Base-by-base conservation (phyloP, 2,113 vertebrate genomes). In the Colossoma macropomum region DNA sequence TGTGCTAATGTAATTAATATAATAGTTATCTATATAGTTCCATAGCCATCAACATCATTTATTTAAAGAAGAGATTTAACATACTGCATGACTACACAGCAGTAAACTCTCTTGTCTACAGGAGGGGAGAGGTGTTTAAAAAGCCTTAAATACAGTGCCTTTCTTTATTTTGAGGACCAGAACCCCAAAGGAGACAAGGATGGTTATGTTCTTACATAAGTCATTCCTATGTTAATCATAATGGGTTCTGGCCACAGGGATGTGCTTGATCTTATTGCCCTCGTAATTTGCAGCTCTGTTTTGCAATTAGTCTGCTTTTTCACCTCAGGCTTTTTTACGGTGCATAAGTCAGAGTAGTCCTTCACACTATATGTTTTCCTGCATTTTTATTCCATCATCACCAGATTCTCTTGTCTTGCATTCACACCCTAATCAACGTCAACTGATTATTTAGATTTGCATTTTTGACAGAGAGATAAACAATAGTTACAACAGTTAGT, bases 261-360 rank as follows among this genome's bases (percentile, higher is more conserved):
- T 27, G 59, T 62, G n/a, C 16, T 62, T 62, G 59, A 62, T 62
- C 59, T 62, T 27, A 23, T 27, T 62, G n/a, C n/a, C 59, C 59
- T 62, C 59, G 27, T 62, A 62, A 62, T 27, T 62, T 25, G 59
- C 59, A 62, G 59, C 59, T 62, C 59, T 62, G n/a, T 62, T 62
- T 62, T 62, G 59, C n/a, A 62, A 27, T 62, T 62, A 62, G 59
- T n/a, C 59, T 2, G 6, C 25, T 62, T 62, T 62, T 62, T 10
- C 23, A 2, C 59, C 59, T 13, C 11, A 27, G 59, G 59, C 25
- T 62, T 62, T 52, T 56, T 62, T 62, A 27, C 2, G 12, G 9
- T 0, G 59, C 7, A 60, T 56, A 56, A 19, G 52, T 16, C 52
- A 13, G 4, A 59, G n/a, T 23, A 23, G 21, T 23, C 19, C n/a